phyloP scores from a whole-genome alignment of 2,888 invertebrate species.

The Coenonympha arcania region DNA sequence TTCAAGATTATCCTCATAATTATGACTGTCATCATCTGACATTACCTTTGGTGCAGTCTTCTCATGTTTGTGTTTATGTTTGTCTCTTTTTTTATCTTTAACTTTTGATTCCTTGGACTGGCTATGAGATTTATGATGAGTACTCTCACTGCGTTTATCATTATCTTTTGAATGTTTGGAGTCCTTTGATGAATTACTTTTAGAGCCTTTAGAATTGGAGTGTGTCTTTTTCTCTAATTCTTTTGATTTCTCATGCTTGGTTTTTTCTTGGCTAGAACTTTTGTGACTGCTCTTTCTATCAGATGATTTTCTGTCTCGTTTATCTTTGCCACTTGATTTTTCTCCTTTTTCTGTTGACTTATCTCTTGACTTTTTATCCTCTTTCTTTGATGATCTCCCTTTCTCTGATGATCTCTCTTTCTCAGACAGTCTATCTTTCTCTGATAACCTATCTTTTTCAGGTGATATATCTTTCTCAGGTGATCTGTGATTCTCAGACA shows the following conservation, averaged over 20 bases:
- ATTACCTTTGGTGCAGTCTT: constrained; percentile 14
- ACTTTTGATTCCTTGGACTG: constrained; percentile 45
- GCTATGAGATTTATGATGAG: constrained; percentile 40
- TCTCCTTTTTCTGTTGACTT: constrained; percentile 39
- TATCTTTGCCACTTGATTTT: constrained; percentile 38
- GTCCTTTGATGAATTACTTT: constrained; percentile 21
- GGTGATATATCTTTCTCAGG: too few relatives aligned
- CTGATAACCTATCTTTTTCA: too few relatives aligned
- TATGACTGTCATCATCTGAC: constrained; percentile 43
- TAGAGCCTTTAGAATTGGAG: constrained; percentile 22
- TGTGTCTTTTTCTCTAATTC: constrained; percentile 43
- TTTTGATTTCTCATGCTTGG: constrained; percentile 45
- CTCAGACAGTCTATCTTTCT: too few relatives aligned
- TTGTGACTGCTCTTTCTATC: constrained; percentile 48
- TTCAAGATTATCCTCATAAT: constrained; percentile 34
- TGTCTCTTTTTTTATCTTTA: constrained; percentile 38
- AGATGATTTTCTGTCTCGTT: constrained; percentile 38
- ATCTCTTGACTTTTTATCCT: constrained; percentile 29
- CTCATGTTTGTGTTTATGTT: constrained; percentile 33
- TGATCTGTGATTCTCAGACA: too few relatives aligned
- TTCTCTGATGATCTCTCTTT: too few relatives aligned
- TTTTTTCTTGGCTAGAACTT: constrained; percentile 50
- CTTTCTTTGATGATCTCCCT: constrained; percentile 31
- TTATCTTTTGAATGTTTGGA: constrained; percentile 34
- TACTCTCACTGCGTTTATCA: constrained; percentile 38